Evolutionary conservation across 2,797 vertebrate genomes (phyloP), one percentile per base, ranked within the genome.

Genomic region (Decapterus maruadsi): DNA sequence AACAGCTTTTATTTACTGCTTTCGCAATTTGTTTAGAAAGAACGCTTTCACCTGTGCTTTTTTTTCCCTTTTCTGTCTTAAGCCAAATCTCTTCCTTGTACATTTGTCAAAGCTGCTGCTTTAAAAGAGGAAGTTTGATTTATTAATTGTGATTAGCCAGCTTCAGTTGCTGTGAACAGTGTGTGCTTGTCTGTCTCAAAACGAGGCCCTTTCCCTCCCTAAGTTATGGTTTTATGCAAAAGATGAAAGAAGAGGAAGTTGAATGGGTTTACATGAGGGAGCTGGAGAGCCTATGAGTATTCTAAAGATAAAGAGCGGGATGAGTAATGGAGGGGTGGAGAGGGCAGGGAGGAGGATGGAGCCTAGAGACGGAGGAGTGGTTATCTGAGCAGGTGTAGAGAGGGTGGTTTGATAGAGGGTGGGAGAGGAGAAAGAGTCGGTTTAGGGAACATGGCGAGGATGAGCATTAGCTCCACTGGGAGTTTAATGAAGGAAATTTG

Each of bases 141-240:
- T 66, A 72, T 68, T 75, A 75, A 77, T 76, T 74, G 65, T 63
- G 77, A 83, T 79, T 70, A 60, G 57, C 74, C 62, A 50, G 72
- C 63, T 84, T 81, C 78, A 56, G 78, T 72, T 82, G 68, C 40
- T 2, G 43, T 16, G 40, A 81, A 88, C 79, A 87, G 54, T 46
- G 69, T 8, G 16, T 19, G 70, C 68, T 72, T 80, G 77, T 82
- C 74, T 78, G 55, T 83, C 68, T 86, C 68, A 34, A 73, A 87
- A 80, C 0, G 6, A 76, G 64, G 69, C 67, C 53, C 78, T 82
- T 78, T 83, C 69, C 61, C 59, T 84, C 16, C 8, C 75, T 63
- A 85, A 89, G 74, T 87, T 84, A 86, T 77, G 85, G 86, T 80
- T 88, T 90, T 89, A 92, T 92, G 90, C 91, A 92, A 92, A 93